Evolutionary conservation across 2,888 invertebrate genomes (phyloP).

Genomic region (Osmoderma eremita): DNA sequence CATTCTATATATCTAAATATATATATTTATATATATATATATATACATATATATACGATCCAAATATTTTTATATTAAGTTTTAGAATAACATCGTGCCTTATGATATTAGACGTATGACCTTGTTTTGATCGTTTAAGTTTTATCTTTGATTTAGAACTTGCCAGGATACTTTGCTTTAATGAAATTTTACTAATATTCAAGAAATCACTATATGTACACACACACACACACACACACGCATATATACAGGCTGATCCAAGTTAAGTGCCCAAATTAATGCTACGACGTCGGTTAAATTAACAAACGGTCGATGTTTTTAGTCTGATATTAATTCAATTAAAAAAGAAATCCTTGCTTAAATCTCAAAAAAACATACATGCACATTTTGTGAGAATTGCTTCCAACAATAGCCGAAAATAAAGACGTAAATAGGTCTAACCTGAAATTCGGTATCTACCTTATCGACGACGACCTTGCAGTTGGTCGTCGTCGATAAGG

Average conservation of each 20-base stretch:
- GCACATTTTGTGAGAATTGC: no score
- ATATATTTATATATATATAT: no score
- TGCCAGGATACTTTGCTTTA: constrained; percentile 24
- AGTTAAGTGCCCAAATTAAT: not conserved
- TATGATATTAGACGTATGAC: constrained; percentile 1
- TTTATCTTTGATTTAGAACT: constrained; percentile 19
- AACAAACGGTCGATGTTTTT: no score
- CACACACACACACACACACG: not conserved
- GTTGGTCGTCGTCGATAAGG: no score
- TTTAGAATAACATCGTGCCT: constrained; percentile 19
- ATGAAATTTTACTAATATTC: not conserved
- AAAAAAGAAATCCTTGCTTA: no score
- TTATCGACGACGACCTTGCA: no score
- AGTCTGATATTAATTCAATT: no score
- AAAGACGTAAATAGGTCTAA: no score
- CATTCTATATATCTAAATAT: no score
- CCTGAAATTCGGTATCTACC: no score
- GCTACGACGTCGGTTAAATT: not conserved
- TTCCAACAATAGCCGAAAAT: no score
- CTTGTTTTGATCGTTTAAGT: constrained; percentile 1
- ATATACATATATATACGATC: not conserved
- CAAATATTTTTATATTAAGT: constrained; percentile 22
- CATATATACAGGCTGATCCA: not conserved
- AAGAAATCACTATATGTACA: not conserved
- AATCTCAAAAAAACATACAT: no score